Evolutionary conservation across 2,113 vertebrate species (phyloP), one percentile per base, ranked within the genome.

Genomic region (Hassar affinis): DNA sequence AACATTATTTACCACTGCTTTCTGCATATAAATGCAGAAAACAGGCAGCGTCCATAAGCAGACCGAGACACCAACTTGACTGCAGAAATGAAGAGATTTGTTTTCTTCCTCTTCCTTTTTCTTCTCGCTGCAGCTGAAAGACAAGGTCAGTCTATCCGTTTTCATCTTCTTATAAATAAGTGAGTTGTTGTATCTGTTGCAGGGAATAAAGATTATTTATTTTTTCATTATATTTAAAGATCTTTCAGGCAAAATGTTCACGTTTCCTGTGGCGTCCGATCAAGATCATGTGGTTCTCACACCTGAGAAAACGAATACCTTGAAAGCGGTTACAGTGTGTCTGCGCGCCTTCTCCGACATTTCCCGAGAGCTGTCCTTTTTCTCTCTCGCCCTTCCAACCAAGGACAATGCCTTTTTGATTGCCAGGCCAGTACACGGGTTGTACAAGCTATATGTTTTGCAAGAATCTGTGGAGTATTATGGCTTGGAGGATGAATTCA

Each of bases 211-310:
- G n/a, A n/a, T n/a, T n/a, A n/a, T n/a, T n/a, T n/a, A n/a, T n/a
- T n/a, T n/a, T n/a, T n/a, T n/a, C n/a, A n/a, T n/a, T n/a, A n/a
- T n/a, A n/a, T 78, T n/a, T 78, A 38, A 25, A 84, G 82, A 78
- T 54, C 74, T 84, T 66, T 18, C 38, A n/a, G 83, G 83, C 49
- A 74, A 85, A 85, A 79, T 80, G 33, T 59, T 85, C 12, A 85
- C 68, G 8, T 85, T 85, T 71, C 83, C 83, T 51, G 42, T n/a
- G 64, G 42, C n/a, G 45, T 74, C 83, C 78, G 62, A 80, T 47
- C 45, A 18, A 2, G n/a, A 69, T 18, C 54, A 80, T 35, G 64
- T 85, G 38, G 30, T 1, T 14, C 51, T 85, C 35, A 80, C 6
- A 25, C 83, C 78, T 72, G 35, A 38, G 2, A 1, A 35, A 1